Base-by-base conservation (phyloP, 1,140 invertebrate genomes). In the Drosophila equinoxialis region DNA sequence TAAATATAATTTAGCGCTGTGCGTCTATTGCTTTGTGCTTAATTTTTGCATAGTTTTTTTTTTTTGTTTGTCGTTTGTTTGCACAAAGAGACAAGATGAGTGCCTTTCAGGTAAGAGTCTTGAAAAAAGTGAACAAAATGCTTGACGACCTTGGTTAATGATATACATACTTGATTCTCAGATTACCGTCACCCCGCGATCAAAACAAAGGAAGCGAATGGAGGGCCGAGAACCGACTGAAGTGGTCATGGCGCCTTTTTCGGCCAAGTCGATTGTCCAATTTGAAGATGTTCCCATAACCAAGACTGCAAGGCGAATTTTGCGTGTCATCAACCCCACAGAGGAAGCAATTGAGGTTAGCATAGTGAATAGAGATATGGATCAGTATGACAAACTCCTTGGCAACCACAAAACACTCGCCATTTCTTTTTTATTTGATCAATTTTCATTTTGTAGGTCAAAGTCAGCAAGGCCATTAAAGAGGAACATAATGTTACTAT, bases 231-330 rank as follows among this genome's bases (percentile, higher is more conserved):
- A 92, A 48, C 91, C 91, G 0, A 84, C 90, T 1, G 61, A 73
- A 10, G 91, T 95, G 20, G 90, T 93, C 39, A 91, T 95, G 72
- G 94, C 94, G 4, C 94, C 95, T 7, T 95, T 95, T 92, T 94
- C 93, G 11, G 91, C 92, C 59, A 94, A 93, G 74, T 93, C 94
- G 5, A 94, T 94, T 92, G 93, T 95, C 10, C 91, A 93, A 48
- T 95, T 95, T 83, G 94, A 95, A 73, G 93, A 95, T 93, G 93
- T 95, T 64, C 87, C 93, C 23, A 91, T 95, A 64, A 94, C 94
- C 30, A 92, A 93, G 48, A 91, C 92, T 26, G 92, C 93, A 58
- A 92, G 90, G 54, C 93, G 93, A 71, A 84, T 91, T 67, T 89
- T 95, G 62, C 92, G 94, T 74, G 84, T 95, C n/a, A 84, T 92